phyloP scores from a whole-genome alignment of 1,140 invertebrate genomes.

The Kradibia gibbosae region DNA sequence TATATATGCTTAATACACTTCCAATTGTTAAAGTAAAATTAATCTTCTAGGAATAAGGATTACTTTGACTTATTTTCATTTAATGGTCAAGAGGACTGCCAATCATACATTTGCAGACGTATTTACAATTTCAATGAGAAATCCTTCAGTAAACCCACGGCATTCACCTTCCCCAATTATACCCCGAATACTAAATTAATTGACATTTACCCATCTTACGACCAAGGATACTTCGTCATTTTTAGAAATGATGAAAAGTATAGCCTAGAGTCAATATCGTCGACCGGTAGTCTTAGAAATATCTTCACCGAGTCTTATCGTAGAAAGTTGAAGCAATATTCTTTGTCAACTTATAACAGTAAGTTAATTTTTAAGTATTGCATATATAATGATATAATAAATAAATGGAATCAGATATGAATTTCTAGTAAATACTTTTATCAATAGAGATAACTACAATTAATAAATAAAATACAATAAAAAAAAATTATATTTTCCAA shows the following conservation, averaged over 20 bases:
- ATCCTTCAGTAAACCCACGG: neutral
- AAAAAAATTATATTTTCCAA: too few species aligned
- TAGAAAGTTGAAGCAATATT: neutral
- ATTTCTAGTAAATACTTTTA: too few species aligned
- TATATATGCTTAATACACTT: too few species aligned
- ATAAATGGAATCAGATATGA: too few species aligned
- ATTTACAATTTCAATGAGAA: neutral
- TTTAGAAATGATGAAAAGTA: neutral
- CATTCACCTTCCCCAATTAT: neutral
- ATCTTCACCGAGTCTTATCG: neutral
- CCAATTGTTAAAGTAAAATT: neutral
- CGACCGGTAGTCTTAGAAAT: neutral
- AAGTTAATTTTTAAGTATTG: neutral
- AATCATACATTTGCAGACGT: slow-evolving; percentile 10
- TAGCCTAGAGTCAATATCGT: neutral
- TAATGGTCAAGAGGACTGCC: slow-evolving; percentile 24
- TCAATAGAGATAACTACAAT: too few species aligned
- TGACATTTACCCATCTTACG: neutral
- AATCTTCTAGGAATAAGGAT: neutral
- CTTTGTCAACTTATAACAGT: slow-evolving; percentile 12
- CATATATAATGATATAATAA: too few species aligned
- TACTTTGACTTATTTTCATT: slow-evolving; percentile 21
- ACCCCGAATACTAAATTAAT: neutral
- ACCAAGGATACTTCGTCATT: neutral
- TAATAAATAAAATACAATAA: too few species aligned